These are phyloP conservation scores for Distichodus sexfasciatus DNA, from an alignment of 2,797 vertebrate species.

Conservation along the genomic window DNA sequence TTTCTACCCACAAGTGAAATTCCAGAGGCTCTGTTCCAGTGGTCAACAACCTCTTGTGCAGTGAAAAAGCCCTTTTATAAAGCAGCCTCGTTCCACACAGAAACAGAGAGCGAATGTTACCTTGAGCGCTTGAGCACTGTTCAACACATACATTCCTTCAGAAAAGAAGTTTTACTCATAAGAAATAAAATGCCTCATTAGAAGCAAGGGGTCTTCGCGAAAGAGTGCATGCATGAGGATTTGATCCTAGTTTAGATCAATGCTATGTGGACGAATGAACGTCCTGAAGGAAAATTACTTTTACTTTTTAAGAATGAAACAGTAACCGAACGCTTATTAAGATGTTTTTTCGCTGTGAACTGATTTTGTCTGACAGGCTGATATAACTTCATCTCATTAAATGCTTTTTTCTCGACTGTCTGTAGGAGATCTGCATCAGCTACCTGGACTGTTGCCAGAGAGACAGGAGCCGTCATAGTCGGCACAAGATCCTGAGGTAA, in stretches of 20 bases:
- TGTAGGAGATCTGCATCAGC: slow-evolving; percentile 97
- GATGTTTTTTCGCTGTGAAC: no score
- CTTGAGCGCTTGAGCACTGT: neutral
- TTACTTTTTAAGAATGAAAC: no score
- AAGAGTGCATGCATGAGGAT: neutral
- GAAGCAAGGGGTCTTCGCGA: neutral
- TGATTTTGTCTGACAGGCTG: no score
- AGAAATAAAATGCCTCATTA: neutral
- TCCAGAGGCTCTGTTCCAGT: neutral
- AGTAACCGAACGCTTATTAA: neutral
- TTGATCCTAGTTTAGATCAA: neutral
- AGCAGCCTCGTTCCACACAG: neutral
- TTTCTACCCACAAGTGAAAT: neutral
- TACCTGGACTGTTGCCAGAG: slow-evolving; percentile 96
- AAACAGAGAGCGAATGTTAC: neutral
- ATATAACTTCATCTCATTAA: slow-evolving; percentile 14
- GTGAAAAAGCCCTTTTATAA: neutral
- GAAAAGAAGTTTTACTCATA: neutral
- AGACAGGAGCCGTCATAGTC: slow-evolving; percentile 91
- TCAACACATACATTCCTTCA: neutral
- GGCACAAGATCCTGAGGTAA: slow-evolving; percentile 94
- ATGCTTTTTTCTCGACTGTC: slow-evolving; percentile 32
- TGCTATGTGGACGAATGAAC: no score
- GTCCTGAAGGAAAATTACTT: no score
- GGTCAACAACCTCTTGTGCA: neutral